These are phyloP conservation scores for Pocillopora verrucosa DNA, from an alignment of 64 coral and sea anemone species.

Conservation along the genomic window DNA sequence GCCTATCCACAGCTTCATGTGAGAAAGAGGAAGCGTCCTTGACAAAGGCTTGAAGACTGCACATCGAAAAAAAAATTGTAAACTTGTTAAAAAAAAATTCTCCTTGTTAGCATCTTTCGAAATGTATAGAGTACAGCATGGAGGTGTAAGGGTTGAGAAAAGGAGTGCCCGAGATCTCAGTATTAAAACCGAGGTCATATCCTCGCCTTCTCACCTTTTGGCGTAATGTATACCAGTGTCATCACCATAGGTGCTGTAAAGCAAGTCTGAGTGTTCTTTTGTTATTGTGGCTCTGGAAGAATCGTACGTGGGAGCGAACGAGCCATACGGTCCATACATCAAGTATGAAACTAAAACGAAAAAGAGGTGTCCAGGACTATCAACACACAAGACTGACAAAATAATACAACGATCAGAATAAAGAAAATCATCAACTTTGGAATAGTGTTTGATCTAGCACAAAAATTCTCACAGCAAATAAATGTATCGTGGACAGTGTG, in stretches of 20 bases:
- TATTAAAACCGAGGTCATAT: too few species aligned
- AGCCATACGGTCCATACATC: constrained; percentile 94
- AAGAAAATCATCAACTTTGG: background rate
- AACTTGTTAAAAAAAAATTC: background rate
- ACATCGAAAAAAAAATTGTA: background rate
- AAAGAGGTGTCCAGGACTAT: background rate
- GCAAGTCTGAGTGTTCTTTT: constrained; percentile 92
- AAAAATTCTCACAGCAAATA: too few species aligned
- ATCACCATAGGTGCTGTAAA: constrained; percentile 94
- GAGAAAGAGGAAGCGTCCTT: constrained; percentile 76
- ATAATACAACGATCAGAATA: background rate
- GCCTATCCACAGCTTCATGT: constrained; percentile 78
- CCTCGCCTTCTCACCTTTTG: constrained; percentile 64
- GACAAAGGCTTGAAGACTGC: constrained; percentile 89
- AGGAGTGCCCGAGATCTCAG: too few species aligned
- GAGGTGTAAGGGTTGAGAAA: too few species aligned
- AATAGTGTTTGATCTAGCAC: background rate
- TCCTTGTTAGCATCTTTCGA: too few species aligned
- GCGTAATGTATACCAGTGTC: constrained; percentile 92
- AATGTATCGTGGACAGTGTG: too few species aligned
- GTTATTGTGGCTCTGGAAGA: constrained; percentile 96
- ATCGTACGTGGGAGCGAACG: constrained; percentile 91
- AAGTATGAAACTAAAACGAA: constrained; percentile 81
- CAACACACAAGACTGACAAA: background rate
- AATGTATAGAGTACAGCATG: too few species aligned